These are phyloP conservation scores for Gallinago media DNA, from an alignment of 2,113 vertebrate species.

Conservation along the genomic window DNA sequence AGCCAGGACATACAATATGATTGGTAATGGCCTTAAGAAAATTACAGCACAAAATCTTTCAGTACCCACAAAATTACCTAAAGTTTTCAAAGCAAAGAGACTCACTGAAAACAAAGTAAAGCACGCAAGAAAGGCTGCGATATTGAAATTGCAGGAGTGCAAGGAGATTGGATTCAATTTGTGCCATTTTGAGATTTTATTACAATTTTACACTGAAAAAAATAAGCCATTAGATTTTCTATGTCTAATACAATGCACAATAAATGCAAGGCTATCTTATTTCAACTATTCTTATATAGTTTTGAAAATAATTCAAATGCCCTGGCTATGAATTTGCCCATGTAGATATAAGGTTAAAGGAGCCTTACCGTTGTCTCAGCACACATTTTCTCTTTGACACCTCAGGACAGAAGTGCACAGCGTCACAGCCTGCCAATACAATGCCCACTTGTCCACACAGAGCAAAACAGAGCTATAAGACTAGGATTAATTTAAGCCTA, in stretches of 20 bases:
- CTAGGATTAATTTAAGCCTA: not conserved
- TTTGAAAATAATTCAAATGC: not conserved
- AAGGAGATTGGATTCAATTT: not conserved
- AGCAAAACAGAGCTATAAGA: not conserved
- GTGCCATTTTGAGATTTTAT: not conserved
- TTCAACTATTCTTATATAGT: not conserved
- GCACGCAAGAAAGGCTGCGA: not conserved
- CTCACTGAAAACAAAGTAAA: not conserved
- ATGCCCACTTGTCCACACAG: accelerated
- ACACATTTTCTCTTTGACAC: accelerated
- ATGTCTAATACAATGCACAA: not conserved
- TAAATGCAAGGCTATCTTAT: not conserved
- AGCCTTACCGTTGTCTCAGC: not conserved
- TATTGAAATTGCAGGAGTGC: not conserved
- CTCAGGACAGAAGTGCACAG: accelerated
- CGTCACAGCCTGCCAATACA: not conserved
- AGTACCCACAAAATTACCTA: slow-evolving; percentile 25
- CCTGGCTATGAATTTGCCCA: accelerated
- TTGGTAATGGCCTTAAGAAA: slow-evolving; percentile 40
- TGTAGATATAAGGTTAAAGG: not conserved
- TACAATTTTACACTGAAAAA: not conserved
- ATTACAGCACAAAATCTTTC: slow-evolving; percentile 50
- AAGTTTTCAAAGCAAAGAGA: not conserved
- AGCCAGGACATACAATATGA: not conserved
- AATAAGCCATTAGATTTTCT: not conserved